phyloP scores from a whole-genome alignment of 2,888 invertebrate species.

The Athalia rosae region DNA sequence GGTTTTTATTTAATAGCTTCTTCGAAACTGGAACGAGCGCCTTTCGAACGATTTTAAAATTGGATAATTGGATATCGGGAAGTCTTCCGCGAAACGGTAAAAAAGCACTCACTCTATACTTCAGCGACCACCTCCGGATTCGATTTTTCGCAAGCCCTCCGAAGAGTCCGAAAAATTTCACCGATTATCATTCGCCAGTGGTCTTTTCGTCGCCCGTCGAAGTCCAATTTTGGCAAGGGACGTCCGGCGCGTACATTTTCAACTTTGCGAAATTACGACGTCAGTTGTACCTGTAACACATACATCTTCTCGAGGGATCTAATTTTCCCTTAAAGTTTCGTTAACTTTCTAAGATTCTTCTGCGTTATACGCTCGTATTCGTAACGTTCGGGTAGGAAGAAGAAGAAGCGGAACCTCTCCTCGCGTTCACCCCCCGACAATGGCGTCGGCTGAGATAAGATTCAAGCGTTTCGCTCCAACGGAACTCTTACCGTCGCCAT shows the following conservation, averaged over 20 bases:
- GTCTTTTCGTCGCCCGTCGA: too few species aligned
- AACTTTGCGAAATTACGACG: not conserved
- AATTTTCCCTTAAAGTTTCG: constrained; percentile 28
- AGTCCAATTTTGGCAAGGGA: too few species aligned
- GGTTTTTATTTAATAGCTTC: too few species aligned
- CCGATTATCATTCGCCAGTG: too few species aligned
- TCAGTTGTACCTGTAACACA: not conserved
- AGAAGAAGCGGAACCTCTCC: not conserved
- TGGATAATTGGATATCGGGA: too few species aligned
- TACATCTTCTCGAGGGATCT: constrained; percentile 25
- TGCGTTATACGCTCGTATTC: not conserved
- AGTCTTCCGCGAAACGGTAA: too few species aligned
- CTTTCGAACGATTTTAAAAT: too few species aligned
- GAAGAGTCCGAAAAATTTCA: too few species aligned
- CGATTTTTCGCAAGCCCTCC: too few species aligned
- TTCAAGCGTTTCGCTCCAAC: constrained; percentile 31
- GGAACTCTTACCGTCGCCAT: constrained; percentile 27
- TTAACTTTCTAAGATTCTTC: constrained; percentile 28
- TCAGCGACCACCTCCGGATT: too few species aligned
- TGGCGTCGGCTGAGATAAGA: constrained; percentile 32
- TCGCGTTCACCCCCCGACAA: constrained; percentile 9
- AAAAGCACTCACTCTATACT: too few species aligned
- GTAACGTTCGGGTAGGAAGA: not conserved
- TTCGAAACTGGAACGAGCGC: too few species aligned
- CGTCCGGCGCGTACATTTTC: not conserved